Evolutionary conservation across 2,113 vertebrate species (phyloP).

Genomic region (Apistogramma diplotaenia): DNA sequence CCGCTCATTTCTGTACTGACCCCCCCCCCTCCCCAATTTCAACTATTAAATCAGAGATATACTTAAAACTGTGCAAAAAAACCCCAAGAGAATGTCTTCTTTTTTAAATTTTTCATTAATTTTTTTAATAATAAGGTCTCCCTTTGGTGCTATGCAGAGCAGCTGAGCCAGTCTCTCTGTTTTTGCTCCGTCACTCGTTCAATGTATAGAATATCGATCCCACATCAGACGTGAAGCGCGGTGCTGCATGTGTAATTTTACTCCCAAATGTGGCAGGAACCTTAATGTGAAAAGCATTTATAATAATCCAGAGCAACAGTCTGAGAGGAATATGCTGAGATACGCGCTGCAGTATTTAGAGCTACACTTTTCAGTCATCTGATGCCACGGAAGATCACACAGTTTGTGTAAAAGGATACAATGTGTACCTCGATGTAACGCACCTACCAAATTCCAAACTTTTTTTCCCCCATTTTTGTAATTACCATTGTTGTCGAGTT

Average conservation of each 20-base stretch:
- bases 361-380: neutral
- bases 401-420: neutral
- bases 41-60: neutral
- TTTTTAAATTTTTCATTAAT: no score
- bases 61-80: constrained; percentile 36
- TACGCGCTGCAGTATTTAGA: neutral
- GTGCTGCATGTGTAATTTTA: constrained; percentile 49
- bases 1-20: neutral
- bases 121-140: constrained; percentile 71
- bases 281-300: constrained; percentile 51
- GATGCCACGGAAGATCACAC: neutral
- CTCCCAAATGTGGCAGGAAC: constrained; percentile 36
- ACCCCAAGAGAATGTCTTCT: constrained; percentile 39
- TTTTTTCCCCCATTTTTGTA: constrained; percentile 77
- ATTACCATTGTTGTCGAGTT: constrained; percentile 86
- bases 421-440: constrained; percentile 13
- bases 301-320: constrained; percentile 30
- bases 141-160: constrained; percentile 52
- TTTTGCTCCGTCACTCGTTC: constrained; percentile 69
- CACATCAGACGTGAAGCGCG: constrained; percentile 51
- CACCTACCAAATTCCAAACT: constrained; percentile 46
- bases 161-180: constrained; percentile 52
- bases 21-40: neutral
- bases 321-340: constrained; percentile 29
- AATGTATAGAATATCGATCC: constrained; percentile 70